phyloP scores from a whole-genome alignment of 2,113 vertebrate genomes.

The Caloenas nicobarica region DNA sequence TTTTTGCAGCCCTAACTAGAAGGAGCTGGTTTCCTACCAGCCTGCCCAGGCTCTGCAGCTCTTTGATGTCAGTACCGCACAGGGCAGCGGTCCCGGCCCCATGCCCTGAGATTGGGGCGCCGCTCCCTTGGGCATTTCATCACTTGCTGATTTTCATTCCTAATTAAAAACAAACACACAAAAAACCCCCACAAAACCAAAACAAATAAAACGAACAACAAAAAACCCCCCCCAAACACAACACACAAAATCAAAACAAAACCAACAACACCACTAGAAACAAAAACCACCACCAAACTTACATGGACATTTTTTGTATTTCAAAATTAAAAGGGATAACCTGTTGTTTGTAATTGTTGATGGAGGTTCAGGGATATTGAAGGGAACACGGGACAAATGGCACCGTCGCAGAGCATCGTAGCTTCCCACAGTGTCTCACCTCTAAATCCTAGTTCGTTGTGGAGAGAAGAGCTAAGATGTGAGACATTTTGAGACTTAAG shows the following conservation, averaged over 20 bases:
- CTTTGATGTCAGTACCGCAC: neutral
- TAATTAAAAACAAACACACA: neutral
- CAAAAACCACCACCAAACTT: neutral
- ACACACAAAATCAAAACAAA: no score
- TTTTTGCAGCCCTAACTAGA: neutral
- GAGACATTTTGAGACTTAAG: neutral
- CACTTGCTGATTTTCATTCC: neutral
- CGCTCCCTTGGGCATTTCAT: neutral
- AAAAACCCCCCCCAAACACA: no score
- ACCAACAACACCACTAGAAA: no score
- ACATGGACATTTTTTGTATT: neutral
- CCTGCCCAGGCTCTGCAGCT: neutral
- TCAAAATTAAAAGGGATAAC: neutral
- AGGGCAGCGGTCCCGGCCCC: neutral
- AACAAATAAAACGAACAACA: no score
- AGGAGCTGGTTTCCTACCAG: neutral
- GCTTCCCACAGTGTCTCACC: neutral
- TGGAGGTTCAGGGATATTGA: neutral
- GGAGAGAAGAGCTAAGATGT: neutral
- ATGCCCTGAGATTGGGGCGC: neutral
- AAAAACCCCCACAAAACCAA: neutral
- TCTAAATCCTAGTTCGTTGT: neutral
- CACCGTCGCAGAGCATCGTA: accelerated
- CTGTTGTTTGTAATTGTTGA: neutral
- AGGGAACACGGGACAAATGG: neutral